Percentiles rank a stretch among this genome's conserved stretches.
phyloP scores from a whole-genome alignment of 1,140 invertebrate species.

The Cotesia glomerata region DNA sequence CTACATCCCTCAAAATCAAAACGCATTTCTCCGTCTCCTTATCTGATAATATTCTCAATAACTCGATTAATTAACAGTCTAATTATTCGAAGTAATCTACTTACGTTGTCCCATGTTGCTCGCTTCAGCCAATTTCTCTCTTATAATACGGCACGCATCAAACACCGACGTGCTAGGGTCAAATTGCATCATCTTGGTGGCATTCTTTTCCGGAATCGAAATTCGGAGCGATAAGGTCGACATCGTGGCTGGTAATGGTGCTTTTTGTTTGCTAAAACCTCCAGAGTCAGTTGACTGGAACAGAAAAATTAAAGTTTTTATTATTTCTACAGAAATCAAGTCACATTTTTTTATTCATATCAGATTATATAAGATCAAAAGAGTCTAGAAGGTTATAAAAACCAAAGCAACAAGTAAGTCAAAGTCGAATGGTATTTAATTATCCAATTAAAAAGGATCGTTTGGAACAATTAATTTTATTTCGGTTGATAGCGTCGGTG shows the following conservation, averaged over 20 bases:
- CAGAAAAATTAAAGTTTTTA: conserved; percentile 14
- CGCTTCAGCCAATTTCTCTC: conserved; percentile 92
- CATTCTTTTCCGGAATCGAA: conserved; percentile 89
- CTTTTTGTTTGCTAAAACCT: conserved; percentile 49
- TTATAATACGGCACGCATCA: conserved; percentile 93
- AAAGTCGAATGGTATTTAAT: background rate
- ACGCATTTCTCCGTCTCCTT: background rate
- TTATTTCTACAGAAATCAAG: too few relatives aligned
- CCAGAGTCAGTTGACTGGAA: conserved; percentile 56
- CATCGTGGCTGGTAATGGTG: conserved; percentile 60
- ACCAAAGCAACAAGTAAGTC: background rate
- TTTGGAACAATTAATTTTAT: conserved; percentile 1
- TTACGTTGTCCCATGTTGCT: conserved; percentile 80
- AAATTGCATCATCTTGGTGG: conserved; percentile 98
- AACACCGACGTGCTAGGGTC: conserved; percentile 92
- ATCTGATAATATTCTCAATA: background rate
- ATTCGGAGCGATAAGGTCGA: conserved; percentile 92
- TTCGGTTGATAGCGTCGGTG: background rate
- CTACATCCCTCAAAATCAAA: too few relatives aligned
- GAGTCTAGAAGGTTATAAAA: background rate
- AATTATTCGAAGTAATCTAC: conserved; percentile 43
- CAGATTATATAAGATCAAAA: background rate
- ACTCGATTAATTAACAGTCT: background rate
- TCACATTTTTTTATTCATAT: background rate
- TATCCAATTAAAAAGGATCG: background rate